A percentile compares a stretch with the other conserved stretches of the same genome.
These are phyloP conservation scores for Porites cylindrica DNA, from an alignment of 92 coral and sea anemone genomes.

Conservation along the genomic window DNA sequence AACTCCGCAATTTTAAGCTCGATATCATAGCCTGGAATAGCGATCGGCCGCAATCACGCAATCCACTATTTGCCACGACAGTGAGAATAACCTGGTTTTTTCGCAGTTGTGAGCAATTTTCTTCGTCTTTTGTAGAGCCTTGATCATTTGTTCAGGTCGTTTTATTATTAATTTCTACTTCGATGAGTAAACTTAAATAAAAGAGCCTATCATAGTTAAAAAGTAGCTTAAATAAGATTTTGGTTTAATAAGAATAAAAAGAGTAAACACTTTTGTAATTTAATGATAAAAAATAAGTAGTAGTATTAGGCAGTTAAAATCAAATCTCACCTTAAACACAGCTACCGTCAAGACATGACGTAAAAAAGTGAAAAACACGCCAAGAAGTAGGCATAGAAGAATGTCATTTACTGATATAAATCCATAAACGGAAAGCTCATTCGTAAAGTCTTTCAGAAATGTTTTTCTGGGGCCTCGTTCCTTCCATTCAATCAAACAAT, in stretches of 20 bases:
- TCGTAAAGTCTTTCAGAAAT: slow-evolving; percentile 78
- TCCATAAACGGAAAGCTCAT: slow-evolving; percentile 70
- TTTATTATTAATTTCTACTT: not conserved
- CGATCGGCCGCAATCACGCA: too few species aligned
- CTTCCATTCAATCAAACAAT: slow-evolving; percentile 75
- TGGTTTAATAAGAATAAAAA: not conserved
- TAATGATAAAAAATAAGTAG: not conserved
- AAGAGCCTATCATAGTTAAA: not conserved
- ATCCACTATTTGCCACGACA: too few species aligned
- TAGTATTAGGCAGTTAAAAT: not conserved
- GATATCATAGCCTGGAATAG: too few species aligned
- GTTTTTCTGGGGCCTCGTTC: slow-evolving; percentile 71
- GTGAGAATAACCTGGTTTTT: not conserved
- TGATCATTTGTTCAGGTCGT: not conserved
- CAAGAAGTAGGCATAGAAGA: slow-evolving; percentile 58
- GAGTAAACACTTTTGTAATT: not conserved
- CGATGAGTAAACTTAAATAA: not conserved
- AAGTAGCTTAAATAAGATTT: not conserved
- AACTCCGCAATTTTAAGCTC: too few species aligned
- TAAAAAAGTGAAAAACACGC: slow-evolving; percentile 80
- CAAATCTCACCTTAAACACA: slow-evolving; percentile 76
- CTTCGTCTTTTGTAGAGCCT: not conserved
- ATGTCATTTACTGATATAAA: slow-evolving; percentile 73
- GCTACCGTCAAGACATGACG: slow-evolving; percentile 67
- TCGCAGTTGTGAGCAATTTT: not conserved